phyloP scores from a whole-genome alignment of 2,888 invertebrate genomes.

The Teleogryllus oceanicus region DNA sequence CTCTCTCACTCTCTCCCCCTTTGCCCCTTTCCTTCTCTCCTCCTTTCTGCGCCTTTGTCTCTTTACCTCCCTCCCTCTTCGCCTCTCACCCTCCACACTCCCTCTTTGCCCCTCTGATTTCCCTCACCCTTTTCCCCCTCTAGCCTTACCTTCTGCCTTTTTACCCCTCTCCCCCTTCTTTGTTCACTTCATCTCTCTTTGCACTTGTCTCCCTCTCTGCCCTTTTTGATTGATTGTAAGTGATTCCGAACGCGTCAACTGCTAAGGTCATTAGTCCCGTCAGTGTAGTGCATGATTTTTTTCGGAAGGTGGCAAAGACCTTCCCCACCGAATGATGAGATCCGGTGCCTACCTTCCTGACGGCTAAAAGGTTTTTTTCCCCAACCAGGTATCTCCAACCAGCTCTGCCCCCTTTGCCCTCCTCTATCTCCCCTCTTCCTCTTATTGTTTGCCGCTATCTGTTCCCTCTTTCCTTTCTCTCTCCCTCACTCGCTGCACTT shows the following conservation, averaged over 20 bases:
- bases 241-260: background rate
- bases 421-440: background rate
- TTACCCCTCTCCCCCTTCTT: background rate
- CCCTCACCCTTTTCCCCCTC: background rate
- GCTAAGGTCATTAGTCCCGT: no score
- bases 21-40: background rate
- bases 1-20: constrained; percentile 21
- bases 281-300: no score
- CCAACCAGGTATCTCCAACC: no score
- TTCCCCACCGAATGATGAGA: no score
- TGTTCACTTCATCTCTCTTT: background rate
- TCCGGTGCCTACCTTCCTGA: no score
- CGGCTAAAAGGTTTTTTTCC: no score
- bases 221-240: background rate
- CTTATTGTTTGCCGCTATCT: background rate
- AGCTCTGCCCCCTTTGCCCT: background rate
- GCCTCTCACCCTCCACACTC: background rate
- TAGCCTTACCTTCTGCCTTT: background rate
- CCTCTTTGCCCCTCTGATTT: background rate
- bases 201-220: no score
- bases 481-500: background rate
- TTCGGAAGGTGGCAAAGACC: no score
- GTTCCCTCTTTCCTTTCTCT: background rate
- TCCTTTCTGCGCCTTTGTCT: background rate
- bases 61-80: background rate